Evolutionary conservation across 2,888 invertebrate species (phyloP).

Genomic region (Synergus gifuensis): DNA sequence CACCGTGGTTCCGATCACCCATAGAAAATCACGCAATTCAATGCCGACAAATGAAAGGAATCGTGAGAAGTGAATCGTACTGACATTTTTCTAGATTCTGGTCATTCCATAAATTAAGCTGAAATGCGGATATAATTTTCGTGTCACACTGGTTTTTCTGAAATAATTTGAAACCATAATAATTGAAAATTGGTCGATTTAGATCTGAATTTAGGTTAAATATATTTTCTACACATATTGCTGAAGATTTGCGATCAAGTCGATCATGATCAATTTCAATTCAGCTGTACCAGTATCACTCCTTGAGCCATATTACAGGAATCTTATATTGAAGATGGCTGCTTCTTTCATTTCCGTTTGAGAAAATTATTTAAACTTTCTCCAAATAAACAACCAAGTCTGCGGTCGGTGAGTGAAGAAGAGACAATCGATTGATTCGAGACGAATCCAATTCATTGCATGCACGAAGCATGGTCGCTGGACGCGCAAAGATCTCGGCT

Average conservation of each 20-base stretch:
- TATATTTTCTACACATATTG: too few relatives aligned
- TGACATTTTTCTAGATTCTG: not conserved
- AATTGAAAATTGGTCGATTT: too few relatives aligned
- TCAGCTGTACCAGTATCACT: too few relatives aligned
- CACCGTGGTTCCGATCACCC: slow-evolving; percentile 64
- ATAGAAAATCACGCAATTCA: not conserved
- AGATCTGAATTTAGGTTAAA: too few relatives aligned
- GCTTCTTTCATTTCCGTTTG: not conserved
- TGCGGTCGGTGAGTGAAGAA: not conserved
- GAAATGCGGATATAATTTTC: not conserved
- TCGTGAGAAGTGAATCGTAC: not conserved
- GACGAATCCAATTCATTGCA: not conserved
- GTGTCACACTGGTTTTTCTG: too few relatives aligned
- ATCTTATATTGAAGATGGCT: too few relatives aligned
- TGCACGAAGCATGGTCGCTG: not conserved
- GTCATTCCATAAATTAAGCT: not conserved
- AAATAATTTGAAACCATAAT: too few relatives aligned
- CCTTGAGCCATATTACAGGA: too few relatives aligned
- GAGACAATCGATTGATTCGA: not conserved
- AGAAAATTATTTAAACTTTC: not conserved
- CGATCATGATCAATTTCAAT: too few relatives aligned
- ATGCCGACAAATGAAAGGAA: not conserved
- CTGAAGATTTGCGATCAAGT: too few relatives aligned
- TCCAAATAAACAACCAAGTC: not conserved
- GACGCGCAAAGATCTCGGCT: not conserved